Evolutionary conservation across 2,113 vertebrate species (phyloP).

Genomic region (Otolemur garnettii): DNA sequence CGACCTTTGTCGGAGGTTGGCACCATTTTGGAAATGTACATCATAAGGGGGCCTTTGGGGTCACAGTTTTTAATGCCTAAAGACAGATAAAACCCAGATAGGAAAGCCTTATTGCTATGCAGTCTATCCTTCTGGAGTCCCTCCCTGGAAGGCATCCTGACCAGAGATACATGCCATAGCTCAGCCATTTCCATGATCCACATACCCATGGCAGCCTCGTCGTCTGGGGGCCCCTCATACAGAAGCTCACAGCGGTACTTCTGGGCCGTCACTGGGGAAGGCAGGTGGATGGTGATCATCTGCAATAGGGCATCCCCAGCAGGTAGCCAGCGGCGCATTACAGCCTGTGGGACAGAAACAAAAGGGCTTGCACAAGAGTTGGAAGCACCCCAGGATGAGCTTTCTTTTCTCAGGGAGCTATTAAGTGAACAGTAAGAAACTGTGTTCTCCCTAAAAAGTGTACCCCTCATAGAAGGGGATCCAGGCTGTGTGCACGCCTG

Average conservation of each 20-base stretch:
- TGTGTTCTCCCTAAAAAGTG: neutral
- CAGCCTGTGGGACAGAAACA: slow-evolving; percentile 83
- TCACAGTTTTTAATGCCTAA: slow-evolving; percentile 98
- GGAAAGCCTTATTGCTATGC: accelerated
- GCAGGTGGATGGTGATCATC: slow-evolving; percentile 99
- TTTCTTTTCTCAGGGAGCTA: neutral
- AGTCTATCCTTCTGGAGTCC: accelerated
- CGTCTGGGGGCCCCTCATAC: slow-evolving; percentile 96
- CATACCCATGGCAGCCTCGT: slow-evolving; percentile 96
- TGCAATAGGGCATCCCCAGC: slow-evolving; percentile 97
- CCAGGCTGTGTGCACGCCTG: neutral
- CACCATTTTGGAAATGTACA: slow-evolving; percentile 99
- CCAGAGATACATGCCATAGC: accelerated
- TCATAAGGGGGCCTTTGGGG: slow-evolving; percentile 96
- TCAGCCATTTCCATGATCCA: accelerated
- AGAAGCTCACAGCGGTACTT: slow-evolving; percentile 97
- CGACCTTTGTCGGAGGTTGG: slow-evolving; percentile 97
- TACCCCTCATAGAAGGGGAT: accelerated
- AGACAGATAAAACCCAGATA: accelerated
- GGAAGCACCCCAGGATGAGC: no score
- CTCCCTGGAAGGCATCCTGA: neutral
- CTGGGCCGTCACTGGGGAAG: slow-evolving; percentile 97
- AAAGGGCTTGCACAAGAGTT: no score
- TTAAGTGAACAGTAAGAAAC: no score
- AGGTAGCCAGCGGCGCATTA: slow-evolving; percentile 98